These are phyloP conservation scores for Pinctada fucata DNA, from an alignment of 2,888 invertebrate species.

Conservation along the genomic window DNA sequence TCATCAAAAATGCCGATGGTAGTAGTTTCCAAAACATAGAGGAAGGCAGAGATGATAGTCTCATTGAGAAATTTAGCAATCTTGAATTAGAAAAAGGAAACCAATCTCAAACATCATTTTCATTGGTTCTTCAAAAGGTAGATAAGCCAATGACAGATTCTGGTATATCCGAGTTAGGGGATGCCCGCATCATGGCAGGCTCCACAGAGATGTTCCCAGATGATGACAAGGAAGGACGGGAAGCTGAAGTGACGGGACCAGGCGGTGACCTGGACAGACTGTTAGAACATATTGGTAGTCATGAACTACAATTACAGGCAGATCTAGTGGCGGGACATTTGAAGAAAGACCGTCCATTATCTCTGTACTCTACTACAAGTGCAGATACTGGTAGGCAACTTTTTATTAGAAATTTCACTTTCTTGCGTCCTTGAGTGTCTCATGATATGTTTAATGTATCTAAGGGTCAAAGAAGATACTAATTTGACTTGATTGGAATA, in stretches of 20 bases:
- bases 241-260: slow-evolving; percentile 19
- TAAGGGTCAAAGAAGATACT: no score
- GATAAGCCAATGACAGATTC: slow-evolving; percentile 63
- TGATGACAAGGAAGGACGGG: slow-evolving; percentile 23
- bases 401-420: no score
- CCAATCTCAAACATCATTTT: slow-evolving; percentile 12
- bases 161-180: slow-evolving; percentile 56
- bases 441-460: no score
- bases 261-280: slow-evolving; percentile 19
- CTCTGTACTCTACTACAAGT: slow-evolving; percentile 81
- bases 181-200: slow-evolving; percentile 29
- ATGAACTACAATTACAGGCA: slow-evolving; percentile 53
- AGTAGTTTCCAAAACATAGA: not conserved
- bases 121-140: slow-evolving; percentile 34
- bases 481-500: no score
- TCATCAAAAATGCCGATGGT: not conserved
- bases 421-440: no score
- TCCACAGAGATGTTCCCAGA: slow-evolving; percentile 36
- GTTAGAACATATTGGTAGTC: slow-evolving; percentile 39
- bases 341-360: slow-evolving; percentile 71
- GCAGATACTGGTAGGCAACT: slow-evolving; percentile 86
- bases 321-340: slow-evolving; percentile 65
- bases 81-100: slow-evolving; percentile 43
- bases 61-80: slow-evolving; percentile 44
- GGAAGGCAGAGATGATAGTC: slow-evolving; percentile 24